These are phyloP conservation scores for Agriopis marginaria DNA, from an alignment of 2,888 invertebrate species.

Conservation along the genomic window DNA sequence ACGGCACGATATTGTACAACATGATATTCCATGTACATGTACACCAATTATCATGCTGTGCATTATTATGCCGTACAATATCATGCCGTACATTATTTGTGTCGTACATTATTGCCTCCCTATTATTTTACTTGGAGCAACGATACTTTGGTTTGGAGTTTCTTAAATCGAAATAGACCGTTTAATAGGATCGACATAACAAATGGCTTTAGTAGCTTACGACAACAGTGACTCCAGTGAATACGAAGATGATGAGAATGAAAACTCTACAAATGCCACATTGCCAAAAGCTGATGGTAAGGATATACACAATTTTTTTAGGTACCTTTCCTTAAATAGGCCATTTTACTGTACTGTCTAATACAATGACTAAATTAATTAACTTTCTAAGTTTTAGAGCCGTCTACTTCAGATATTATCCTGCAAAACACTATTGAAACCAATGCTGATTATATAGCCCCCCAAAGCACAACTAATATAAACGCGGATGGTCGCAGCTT, in stretches of 20 bases:
- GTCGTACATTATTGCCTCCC: no score
- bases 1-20: no score
- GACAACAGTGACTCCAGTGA: conserved; percentile 84
- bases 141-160: no score
- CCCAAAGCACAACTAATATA: conserved; percentile 13
- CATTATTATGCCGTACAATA: no score
- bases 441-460: background rate
- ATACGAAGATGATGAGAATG: conserved; percentile 66
- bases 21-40: no score
- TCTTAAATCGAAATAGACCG: no score
- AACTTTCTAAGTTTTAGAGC: conserved; percentile 35
- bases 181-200: background rate
- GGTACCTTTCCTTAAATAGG: background rate
- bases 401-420: conserved; percentile 1
- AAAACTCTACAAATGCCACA: conserved; percentile 54
- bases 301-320: background rate
- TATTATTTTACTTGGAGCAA: no score
- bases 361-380: background rate
- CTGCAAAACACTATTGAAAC: conserved; percentile 4
- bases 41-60: no score
- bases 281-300: conserved; percentile 56
- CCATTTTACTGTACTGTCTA: background rate
- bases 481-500: conserved; percentile 51
- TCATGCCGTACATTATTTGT: no score
- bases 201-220: conserved; percentile 89